phyloP scores from a whole-genome alignment of 35 echinoderm and acorn worm species.

The Apostichopus japonicus region DNA sequence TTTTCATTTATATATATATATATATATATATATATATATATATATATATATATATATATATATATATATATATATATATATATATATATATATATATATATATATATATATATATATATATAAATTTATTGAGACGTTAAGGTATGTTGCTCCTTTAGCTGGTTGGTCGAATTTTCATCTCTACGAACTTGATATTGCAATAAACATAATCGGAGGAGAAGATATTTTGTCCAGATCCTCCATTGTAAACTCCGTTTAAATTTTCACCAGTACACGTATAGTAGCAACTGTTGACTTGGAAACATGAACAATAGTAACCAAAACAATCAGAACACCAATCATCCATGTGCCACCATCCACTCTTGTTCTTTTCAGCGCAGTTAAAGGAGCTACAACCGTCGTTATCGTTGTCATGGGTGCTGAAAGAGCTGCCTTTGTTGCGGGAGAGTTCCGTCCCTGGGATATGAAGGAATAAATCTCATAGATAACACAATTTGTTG shows the following conservation, averaged over 20 bases:
- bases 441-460: neutral
- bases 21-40: no score
- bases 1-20: no score
- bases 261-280: neutral
- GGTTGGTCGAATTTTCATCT: constrained; percentile 35
- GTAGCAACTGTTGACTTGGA: neutral
- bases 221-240: neutral
- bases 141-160: no score
- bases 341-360: neutral
- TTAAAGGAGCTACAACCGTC: neutral
- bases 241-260: neutral
- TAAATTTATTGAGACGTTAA: no score
- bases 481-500: no score
- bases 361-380: neutral
- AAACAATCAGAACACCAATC: neutral
- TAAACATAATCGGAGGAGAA: neutral
- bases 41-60: no score
- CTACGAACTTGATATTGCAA: neutral
- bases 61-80: no score
- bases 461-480: neutral
- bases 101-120: no score
- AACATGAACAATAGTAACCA: neutral
- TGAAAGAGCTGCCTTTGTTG: neutral
- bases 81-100: no score
- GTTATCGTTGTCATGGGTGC: neutral